Evolutionary conservation across 2,888 invertebrate genomes (phyloP).

Genomic region (Buathra laborator): DNA sequence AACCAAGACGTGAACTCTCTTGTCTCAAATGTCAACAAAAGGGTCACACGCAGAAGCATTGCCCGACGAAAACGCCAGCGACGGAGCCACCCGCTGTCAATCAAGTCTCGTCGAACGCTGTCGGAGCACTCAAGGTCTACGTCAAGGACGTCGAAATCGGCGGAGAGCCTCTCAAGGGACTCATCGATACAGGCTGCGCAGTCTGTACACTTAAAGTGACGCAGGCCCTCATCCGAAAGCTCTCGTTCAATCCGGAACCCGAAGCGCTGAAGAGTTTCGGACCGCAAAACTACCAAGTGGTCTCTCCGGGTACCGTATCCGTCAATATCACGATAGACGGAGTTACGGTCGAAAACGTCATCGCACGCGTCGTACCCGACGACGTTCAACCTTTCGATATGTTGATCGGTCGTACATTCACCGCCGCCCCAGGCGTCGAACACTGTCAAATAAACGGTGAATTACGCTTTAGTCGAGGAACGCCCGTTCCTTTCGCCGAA

Average conservation of each 20-base stretch:
- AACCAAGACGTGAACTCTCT: slow-evolving; percentile 10
- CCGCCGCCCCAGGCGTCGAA: slow-evolving; percentile 1
- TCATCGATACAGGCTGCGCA: slow-evolving; percentile 49
- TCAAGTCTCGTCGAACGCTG: neutral
- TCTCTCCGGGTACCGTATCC: neutral
- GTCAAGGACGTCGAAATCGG: slow-evolving; percentile 22
- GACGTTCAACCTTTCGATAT: slow-evolving; percentile 31
- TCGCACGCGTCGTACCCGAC: slow-evolving; percentile 18
- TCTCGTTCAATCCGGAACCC: neutral
- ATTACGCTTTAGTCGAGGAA: neutral
- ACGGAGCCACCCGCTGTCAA: neutral
- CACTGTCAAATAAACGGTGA: neutral
- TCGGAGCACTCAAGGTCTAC: slow-evolving; percentile 28
- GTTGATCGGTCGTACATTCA: slow-evolving; percentile 27
- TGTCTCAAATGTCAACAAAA: slow-evolving; percentile 21
- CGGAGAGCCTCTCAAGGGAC: neutral
- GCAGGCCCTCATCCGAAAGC: neutral
- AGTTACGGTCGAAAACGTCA: slow-evolving; percentile 17
- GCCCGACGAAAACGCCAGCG: neutral
- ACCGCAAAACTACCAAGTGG: slow-evolving; percentile 7
- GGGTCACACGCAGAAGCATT: slow-evolving; percentile 37
- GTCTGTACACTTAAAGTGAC: slow-evolving; percentile 26
- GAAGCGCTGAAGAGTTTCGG: slow-evolving; percentile 25
- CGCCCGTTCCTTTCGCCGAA: neutral
- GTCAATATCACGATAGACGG: slow-evolving; percentile 16